phyloP scores from a whole-genome alignment of 2,797 vertebrate species.

The Salarias fasciatus region DNA sequence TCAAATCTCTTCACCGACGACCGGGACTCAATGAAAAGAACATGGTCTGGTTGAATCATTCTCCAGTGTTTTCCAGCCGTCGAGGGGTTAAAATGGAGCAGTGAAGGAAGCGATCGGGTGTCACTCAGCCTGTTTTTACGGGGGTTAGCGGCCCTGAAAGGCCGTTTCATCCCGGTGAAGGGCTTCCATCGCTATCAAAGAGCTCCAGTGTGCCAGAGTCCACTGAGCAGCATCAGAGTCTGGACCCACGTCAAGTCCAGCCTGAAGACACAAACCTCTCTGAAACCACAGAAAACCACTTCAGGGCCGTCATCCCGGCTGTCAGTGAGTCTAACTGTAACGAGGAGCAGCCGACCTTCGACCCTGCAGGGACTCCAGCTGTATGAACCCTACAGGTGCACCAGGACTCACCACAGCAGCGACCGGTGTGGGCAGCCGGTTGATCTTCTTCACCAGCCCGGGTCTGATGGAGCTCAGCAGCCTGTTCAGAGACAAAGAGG shows the following conservation, averaged over 20 bases:
- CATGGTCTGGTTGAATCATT: too few species aligned
- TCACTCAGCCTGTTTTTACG: slow-evolving; percentile 42
- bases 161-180: slow-evolving; percentile 60
- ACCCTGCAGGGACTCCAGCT: too few species aligned
- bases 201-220: slow-evolving; percentile 56
- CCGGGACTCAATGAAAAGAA: too few species aligned
- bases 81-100: too few species aligned
- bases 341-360: too few species aligned
- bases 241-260: slow-evolving; percentile 14
- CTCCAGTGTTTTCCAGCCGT: too few species aligned
- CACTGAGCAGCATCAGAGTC: slow-evolving; percentile 50
- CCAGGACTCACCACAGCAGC: slow-evolving; percentile 94
- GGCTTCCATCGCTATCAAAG: slow-evolving; percentile 62
- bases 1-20: too few species aligned
- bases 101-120: slow-evolving; percentile 17
- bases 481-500: slow-evolving; percentile 62
- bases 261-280: too few species aligned
- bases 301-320: too few species aligned
- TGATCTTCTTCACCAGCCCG: slow-evolving; percentile 96
- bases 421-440: slow-evolving; percentile 93
- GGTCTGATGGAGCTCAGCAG: slow-evolving; percentile 96
- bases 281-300: too few species aligned
- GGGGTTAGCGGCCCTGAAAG: slow-evolving; percentile 45
- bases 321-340: too few species aligned
- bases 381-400: too few species aligned